Evolutionary conservation across 64 coral and sea anemone species (phyloP).

Genomic region (Platygyra sinensis): DNA sequence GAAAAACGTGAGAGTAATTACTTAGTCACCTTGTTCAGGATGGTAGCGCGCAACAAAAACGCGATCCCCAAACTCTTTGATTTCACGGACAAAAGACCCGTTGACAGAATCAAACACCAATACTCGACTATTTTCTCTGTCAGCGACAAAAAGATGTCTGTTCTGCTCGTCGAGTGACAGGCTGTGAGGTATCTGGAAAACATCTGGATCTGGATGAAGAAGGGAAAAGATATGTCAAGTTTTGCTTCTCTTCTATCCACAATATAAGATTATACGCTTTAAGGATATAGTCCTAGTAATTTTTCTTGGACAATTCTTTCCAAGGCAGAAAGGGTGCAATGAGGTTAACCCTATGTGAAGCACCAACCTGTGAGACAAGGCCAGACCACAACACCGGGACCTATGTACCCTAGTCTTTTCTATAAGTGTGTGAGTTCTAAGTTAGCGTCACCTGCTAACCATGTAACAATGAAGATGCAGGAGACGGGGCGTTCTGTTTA

Average conservation of each 20-base stretch:
- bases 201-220: conserved; percentile 15
- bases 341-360: no score
- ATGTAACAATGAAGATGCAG: no score
- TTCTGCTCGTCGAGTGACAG: conserved; percentile 63
- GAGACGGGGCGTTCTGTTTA: no score
- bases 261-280: neutral
- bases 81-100: conserved; percentile 7
- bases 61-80: conserved; percentile 60
- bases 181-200: conserved; percentile 78
- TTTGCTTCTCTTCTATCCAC: neutral
- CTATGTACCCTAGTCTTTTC: no score
- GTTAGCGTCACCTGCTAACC: no score
- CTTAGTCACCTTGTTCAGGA: conserved; percentile 46
- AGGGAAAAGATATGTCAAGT: neutral
- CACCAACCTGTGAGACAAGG: no score
- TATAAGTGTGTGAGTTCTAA: no score
- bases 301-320: no score
- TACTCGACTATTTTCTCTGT: conserved; percentile 90
- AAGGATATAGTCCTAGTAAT: no score
- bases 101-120: conserved; percentile 50
- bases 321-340: no score
- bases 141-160: conserved; percentile 69
- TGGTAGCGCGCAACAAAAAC: conserved; percentile 84
- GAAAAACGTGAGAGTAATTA: neutral
- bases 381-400: no score